Conservation (phyloP, 2,113 vertebrate genomes). For the Pterocles burchelli region DNA sequence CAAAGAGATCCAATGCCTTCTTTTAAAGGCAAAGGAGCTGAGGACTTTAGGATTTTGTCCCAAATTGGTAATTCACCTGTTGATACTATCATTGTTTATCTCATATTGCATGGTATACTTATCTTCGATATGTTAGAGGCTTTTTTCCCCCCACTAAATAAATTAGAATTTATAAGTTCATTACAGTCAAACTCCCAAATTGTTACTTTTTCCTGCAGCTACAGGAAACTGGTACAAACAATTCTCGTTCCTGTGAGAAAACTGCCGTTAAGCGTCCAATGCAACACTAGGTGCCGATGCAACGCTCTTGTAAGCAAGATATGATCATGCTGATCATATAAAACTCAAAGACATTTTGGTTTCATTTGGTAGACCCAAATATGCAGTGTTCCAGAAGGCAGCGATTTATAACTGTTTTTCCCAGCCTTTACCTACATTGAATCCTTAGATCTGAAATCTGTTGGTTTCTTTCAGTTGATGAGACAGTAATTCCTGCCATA, state of each 20-base stretch:
- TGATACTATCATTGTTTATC: background rate
- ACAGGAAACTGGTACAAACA: accelerated
- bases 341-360: background rate
- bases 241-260: background rate
- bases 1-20: background rate
- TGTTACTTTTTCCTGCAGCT: background rate
- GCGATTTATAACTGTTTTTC: background rate
- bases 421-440: background rate
- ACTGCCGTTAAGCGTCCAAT: background rate
- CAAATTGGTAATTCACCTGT: background rate
- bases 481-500: background rate
- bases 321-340: background rate
- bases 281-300: background rate
- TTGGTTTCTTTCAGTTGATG: slow-evolving; percentile 33
- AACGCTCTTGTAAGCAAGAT: background rate
- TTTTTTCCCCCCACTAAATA: background rate
- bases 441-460: background rate
- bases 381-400: background rate
- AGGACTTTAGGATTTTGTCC: background rate
- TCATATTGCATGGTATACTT: background rate
- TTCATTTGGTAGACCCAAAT: background rate
- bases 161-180: background rate
- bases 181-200: background rate
- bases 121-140: background rate
- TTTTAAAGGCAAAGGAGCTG: background rate